Conservation (phyloP, 2,888 invertebrate genomes). For the Heteropelma amictum region DNA sequence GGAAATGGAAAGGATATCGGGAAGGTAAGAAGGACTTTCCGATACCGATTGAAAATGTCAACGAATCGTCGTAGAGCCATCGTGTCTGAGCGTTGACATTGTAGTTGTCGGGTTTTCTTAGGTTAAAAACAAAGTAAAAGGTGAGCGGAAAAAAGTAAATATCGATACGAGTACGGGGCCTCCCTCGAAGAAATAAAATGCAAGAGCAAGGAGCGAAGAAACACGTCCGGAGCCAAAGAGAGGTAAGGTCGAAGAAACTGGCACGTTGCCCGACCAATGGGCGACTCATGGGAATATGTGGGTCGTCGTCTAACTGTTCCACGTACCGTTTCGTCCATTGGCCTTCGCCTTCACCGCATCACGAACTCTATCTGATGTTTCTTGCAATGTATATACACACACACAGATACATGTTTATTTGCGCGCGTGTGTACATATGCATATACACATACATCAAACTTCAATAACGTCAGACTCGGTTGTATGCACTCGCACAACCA, state of each 20-base stretch:
- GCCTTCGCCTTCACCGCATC: constrained; percentile 59
- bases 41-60: background rate
- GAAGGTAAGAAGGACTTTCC: background rate
- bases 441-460: too few species aligned
- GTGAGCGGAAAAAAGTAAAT: background rate
- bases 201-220: background rate
- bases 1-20: constrained; percentile 21
- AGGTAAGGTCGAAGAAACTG: constrained; percentile 69
- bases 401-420: too few species aligned
- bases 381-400: too few species aligned
- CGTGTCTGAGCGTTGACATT: background rate
- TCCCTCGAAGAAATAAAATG: background rate
- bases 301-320: constrained; percentile 78
- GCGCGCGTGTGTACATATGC: too few species aligned
- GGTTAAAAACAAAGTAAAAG: background rate
- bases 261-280: constrained; percentile 73
- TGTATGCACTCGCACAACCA: too few species aligned
- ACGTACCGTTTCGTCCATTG: constrained; percentile 74
- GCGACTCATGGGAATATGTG: constrained; percentile 71
- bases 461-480: too few species aligned
- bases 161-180: constrained; percentile 23
- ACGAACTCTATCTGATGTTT: too few species aligned
- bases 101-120: too few species aligned
- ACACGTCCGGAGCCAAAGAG: background rate
- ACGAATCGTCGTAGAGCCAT: background rate